phyloP scores from a whole-genome alignment of 2,888 invertebrate genomes.

The Lacanobia oleracea region DNA sequence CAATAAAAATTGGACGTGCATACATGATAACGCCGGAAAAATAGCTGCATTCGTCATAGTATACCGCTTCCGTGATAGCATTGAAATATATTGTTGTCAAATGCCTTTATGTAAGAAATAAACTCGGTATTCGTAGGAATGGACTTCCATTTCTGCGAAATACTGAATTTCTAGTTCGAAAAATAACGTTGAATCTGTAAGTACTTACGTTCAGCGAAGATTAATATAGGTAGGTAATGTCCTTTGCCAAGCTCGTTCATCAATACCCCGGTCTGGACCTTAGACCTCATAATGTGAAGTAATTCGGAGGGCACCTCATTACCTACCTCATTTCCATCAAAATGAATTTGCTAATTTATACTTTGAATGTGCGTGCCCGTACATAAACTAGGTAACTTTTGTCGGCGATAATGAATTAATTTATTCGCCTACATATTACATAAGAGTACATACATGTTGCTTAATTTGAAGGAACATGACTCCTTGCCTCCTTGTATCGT shows the following conservation, averaged over 20 bases:
- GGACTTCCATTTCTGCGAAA: conserved; percentile 29
- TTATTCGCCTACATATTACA: background rate
- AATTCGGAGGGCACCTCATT: conserved; percentile 49
- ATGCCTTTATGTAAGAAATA: conserved; percentile 66
- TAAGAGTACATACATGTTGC: background rate
- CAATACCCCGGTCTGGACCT: conserved; percentile 36
- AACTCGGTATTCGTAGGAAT: conserved; percentile 46
- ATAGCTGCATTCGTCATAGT: conserved; percentile 85
- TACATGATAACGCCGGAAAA: conserved; percentile 85
- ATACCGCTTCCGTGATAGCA: conserved; percentile 79
- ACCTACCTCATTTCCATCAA: conserved; percentile 52
- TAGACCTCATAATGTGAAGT: conserved; percentile 47
- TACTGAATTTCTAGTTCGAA: background rate
- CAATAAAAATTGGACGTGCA: conserved; percentile 88
- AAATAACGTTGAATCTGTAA: conserved; percentile 4
- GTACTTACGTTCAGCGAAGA: background rate
- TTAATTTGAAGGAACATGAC: conserved; percentile 12
- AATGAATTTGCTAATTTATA: conserved; percentile 54
- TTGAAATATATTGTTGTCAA: conserved; percentile 72
- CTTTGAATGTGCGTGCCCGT: conserved; percentile 43
- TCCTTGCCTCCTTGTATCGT: background rate
- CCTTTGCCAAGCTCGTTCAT: conserved; percentile 28
- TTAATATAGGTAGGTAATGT: conserved; percentile 16
- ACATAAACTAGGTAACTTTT: conserved; percentile 37
- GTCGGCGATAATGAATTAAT: conserved; percentile 35